phyloP scores from a whole-genome alignment of 2,888 invertebrate genomes.

The Diogma glabrata region DNA sequence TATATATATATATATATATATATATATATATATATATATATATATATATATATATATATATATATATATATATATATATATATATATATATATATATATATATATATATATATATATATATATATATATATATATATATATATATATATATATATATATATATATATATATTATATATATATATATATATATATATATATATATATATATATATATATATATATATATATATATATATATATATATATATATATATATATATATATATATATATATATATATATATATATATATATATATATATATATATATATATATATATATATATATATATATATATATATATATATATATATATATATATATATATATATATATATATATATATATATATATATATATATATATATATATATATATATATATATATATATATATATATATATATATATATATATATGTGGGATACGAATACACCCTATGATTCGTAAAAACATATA shows the following conservation, averaged over 20 bases:
- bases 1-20: constrained; percentile 3
- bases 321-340: constrained; percentile 3
- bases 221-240: not conserved
- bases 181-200: not conserved
- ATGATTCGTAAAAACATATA: not conserved
- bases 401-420: constrained; percentile 3
- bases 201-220: not conserved
- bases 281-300: constrained; percentile 1
- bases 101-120: constrained; percentile 3
- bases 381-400: constrained; percentile 3
- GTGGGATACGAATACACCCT: not conserved
- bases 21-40: constrained; percentile 3
- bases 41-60: not conserved
- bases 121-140: not conserved
- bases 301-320: constrained; percentile 3
- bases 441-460: not conserved
- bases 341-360: constrained; percentile 3
- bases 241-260: constrained; percentile 3
- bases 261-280: not conserved
- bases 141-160: constrained; percentile 5
- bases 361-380: constrained; percentile 3
- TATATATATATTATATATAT: not conserved
- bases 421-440: constrained; percentile 3
- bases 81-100: constrained; percentile 1
- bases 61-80: constrained; percentile 3